Conservation (phyloP, 1,140 invertebrate species). For the Pseudomyrmex dendroicus region DNA sequence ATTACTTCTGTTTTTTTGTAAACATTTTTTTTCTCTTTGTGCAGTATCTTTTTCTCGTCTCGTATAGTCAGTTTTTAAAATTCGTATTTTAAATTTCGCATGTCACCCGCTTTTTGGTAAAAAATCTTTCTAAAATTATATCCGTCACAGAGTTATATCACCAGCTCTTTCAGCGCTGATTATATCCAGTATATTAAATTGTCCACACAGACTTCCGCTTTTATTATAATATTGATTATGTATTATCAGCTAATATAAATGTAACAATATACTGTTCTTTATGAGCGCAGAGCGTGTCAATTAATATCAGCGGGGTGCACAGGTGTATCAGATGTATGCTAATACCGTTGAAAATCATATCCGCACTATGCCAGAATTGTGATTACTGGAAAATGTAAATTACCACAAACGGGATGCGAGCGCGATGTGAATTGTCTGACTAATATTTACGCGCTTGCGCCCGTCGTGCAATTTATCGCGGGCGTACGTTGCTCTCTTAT, state of each 20-base stretch:
- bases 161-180: neutral
- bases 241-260: slow-evolving; percentile 36
- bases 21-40: slow-evolving; percentile 49
- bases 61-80: neutral
- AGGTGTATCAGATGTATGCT: slow-evolving; percentile 58
- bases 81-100: neutral
- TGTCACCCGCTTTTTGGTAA: neutral
- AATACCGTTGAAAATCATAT: slow-evolving; percentile 61
- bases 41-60: slow-evolving; percentile 56
- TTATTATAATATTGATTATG: slow-evolving; percentile 39
- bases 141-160: neutral
- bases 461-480: slow-evolving; percentile 54
- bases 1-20: slow-evolving; percentile 76
- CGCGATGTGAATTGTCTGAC: slow-evolving; percentile 52
- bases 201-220: slow-evolving; percentile 5
- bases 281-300: slow-evolving; percentile 48
- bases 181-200: neutral
- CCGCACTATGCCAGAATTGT: slow-evolving; percentile 36
- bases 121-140: neutral
- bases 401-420: slow-evolving; percentile 39
- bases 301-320: slow-evolving; percentile 54
- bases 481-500: slow-evolving; percentile 50
- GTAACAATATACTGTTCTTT: slow-evolving; percentile 32
- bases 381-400: slow-evolving; percentile 66
- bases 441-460: slow-evolving; percentile 64